Base-by-base conservation (phyloP, 2,888 invertebrate genomes). In the Neria commutata region DNA sequence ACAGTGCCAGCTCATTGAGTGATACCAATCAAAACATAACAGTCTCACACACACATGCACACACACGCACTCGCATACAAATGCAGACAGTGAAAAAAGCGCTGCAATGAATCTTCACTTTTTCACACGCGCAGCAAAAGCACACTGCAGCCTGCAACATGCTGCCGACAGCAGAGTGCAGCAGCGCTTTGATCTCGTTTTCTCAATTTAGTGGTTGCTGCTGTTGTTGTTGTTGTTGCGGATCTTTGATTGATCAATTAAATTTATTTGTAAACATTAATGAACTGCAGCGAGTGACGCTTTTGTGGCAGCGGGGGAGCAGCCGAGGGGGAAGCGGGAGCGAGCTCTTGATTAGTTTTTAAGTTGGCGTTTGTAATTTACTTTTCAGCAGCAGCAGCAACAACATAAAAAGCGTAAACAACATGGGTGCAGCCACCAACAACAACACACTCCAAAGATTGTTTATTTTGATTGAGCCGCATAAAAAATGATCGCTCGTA, bases 231-330 rank as follows among this genome's bases (percentile, higher is more conserved):
- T 75, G 77, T 76, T 73, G 70, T 68, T 66, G 72, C 75, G 69
- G 56, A 57, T 54, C 75, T 73, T 72, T 78, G 76, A 78, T 77
- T 77, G 76, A 77, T 77, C 76, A 77, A 78, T 77, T 77, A 78
- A 78, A 77, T 74, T 78, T 74, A 75, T 78, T 77, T 77, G 77
- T 77, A 78, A 77, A 76, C 78, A 77, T 14, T 19, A 42, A 6
- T 19, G 42, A 42, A n/a, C n/a, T n/a, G n/a, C n/a, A n/a, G n/a
- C n/a, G n/a, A n/a, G n/a, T n/a, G n/a, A n/a, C n/a, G n/a, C n/a
- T n/a, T n/a, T n/a, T n/a, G n/a, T n/a, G n/a, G n/a, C n/a, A n/a
- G n/a, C n/a, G n/a, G n/a, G n/a, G n/a, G n/a, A n/a, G n/a, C n/a
- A n/a, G n/a, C n/a, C n/a, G n/a, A n/a, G n/a, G n/a, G n/a, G n/a